Percentiles rank a stretch among this genome's conserved stretches.
Evolutionary conservation across 1,140 invertebrate genomes (phyloP).

Genomic region (Heliconius melpomene): DNA sequence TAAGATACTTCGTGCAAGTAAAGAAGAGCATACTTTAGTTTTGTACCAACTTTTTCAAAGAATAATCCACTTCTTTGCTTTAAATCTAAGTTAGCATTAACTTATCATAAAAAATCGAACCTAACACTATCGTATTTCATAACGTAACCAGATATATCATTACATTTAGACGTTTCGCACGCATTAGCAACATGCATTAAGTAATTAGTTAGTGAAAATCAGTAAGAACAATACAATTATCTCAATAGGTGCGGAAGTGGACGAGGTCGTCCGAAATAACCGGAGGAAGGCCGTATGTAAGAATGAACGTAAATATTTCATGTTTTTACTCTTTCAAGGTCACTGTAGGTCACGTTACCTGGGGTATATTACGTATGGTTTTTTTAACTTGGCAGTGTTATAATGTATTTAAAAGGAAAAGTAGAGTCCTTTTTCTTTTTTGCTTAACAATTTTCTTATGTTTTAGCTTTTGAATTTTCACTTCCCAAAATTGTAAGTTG

Average conservation of each 20-base stretch:
- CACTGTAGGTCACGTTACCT: slow-evolving; percentile 31
- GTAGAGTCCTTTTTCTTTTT: no score
- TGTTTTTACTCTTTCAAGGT: slow-evolving; percentile 49
- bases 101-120: not conserved
- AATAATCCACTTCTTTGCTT: no score
- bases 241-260: slow-evolving; percentile 30
- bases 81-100: no score
- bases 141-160: not conserved
- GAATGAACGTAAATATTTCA: slow-evolving; percentile 59
- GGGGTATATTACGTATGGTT: slow-evolving; percentile 15
- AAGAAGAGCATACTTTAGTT: no score
- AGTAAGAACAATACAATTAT: not conserved
- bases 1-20: no score
- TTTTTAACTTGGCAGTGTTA: not conserved
- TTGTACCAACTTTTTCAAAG: no score
- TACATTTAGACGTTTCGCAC: not conserved
- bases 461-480: no score
- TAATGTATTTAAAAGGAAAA: no score
- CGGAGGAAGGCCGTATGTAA: slow-evolving; percentile 32
- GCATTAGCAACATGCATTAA: not conserved
- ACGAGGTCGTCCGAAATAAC: slow-evolving; percentile 47
- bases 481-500: no score
- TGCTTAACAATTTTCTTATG: no score
- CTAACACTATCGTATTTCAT: not conserved
- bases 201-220: slow-evolving; percentile 6